A percentile compares a stretch with the other conserved stretches of the same genome.
Conservation (phyloP, 2,888 invertebrate genomes). For the Baccha elongata region DNA sequence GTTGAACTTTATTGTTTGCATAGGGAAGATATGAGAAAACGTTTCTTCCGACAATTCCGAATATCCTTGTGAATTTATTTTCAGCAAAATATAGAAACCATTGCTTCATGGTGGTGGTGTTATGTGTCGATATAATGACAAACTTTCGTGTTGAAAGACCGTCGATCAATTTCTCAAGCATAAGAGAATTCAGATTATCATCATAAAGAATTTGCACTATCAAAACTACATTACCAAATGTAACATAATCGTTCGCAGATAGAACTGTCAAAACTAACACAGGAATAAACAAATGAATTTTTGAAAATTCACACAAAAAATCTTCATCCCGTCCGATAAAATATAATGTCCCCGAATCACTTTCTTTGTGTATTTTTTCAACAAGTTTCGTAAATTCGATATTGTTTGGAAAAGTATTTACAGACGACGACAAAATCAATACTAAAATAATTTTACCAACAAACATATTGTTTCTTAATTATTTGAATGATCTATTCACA, state of each 20-base stretch:
- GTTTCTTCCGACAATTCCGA: background rate
- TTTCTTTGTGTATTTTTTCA: slow-evolving; percentile 13
- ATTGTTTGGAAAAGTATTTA: background rate
- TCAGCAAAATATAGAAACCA: slow-evolving; percentile 30
- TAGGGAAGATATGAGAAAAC: slow-evolving; percentile 28
- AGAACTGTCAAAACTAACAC: background rate
- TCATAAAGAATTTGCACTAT: background rate
- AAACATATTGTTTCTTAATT: slow-evolving; percentile 1
- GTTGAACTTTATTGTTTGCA: slow-evolving; percentile 1
- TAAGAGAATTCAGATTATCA: too few relatives aligned
- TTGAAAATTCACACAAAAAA: background rate
- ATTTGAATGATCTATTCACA: background rate
- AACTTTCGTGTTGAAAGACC: slow-evolving; percentile 34
- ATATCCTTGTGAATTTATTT: slow-evolving; percentile 48
- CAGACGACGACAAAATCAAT: background rate
- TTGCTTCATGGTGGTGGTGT: background rate
- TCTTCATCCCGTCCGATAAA: slow-evolving; percentile 14
- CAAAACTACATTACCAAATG: background rate
- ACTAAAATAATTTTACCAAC: background rate
- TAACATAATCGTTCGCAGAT: background rate
- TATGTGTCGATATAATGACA: slow-evolving; percentile 11
- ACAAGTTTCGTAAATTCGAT: slow-evolving; percentile 2
- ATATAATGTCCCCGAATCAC: background rate
- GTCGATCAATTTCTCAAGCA: background rate
- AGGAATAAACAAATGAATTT: background rate